Evolutionary conservation across 2,888 invertebrate genomes (phyloP), one percentile per base, ranked within the genome.

Genomic region (Ephialtes manifestator): DNA sequence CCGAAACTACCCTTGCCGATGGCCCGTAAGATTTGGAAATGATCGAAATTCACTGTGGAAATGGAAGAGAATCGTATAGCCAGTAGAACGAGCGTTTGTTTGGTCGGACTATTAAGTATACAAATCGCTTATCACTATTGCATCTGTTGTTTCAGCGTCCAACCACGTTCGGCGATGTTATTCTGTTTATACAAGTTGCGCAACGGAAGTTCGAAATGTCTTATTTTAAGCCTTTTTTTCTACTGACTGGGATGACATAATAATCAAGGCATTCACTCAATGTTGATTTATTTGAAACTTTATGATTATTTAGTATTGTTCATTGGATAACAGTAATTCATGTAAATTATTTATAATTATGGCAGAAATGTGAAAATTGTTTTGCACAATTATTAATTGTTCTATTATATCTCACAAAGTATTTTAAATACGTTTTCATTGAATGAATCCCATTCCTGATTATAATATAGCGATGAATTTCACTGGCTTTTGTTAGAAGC

Each of bases 1-100:
- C 98, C 97, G 92, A 98, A 98, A 93, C 97, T 97, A 81, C 98
- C 98, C 94, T 97, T 97, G 68, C 98, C 98, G 90, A 98, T 98
- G 51, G 97, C 97, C 87, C 98, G 95, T 76, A 98, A 95, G 88
- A 98, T 97, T 95, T 97, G 97, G 94, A 98, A 98, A 94, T 97
- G 97, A 94, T 97, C 97, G 94, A 97, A 97, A 94, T 97, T 97
- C 83, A 97, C 97, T 96, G 95, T 24, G 18, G 20, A 65, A 65
- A 65, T 43, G 2, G 11, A 39, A 20, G n/a, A n/a, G 15, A 39
- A n/a, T 0, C 11, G 20, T 11, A 39, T 43, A 20, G 20, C 65
- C 43, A 28, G 10, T 53, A 43, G 51, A 39, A 48, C 55, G 10
- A 63, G 24, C 15, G 13, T 39, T 24, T 31, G n/a, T 60, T 39